Evolutionary conservation across 35 echinoderm and acorn worm species (phyloP), one percentile per base, ranked within the genome.

Genomic region (Holothuria glaberrima): DNA sequence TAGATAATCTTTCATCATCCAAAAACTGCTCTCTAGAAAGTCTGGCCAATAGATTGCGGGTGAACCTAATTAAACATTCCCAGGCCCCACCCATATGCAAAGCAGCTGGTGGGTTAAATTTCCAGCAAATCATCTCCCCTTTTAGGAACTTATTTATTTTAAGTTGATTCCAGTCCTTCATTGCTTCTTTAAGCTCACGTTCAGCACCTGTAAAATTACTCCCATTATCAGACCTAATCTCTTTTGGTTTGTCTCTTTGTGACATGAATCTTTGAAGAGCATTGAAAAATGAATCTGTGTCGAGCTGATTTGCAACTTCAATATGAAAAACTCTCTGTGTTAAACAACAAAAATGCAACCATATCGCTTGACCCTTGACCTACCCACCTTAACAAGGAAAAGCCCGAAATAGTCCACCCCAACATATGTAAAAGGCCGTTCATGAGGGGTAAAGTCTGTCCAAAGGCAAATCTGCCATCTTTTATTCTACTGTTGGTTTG

Each of bases 41-140:
- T n/a, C n/a, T n/a, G n/a, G n/a, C n/a, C n/a, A n/a, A n/a, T n/a
- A n/a, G n/a, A n/a, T n/a, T n/a, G n/a, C n/a, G n/a, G n/a, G n/a
- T n/a, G n/a, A n/a, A n/a, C n/a, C n/a, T n/a, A n/a, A n/a, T n/a
- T n/a, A n/a, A n/a, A n/a, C n/a, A n/a, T n/a, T n/a, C n/a, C n/a
- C n/a, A n/a, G n/a, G n/a, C n/a, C n/a, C n/a, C n/a, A n/a, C n/a
- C n/a, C n/a, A n/a, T n/a, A n/a, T n/a, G n/a, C n/a, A n/a, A n/a
- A n/a, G n/a, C n/a, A n/a, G n/a, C n/a, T n/a, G n/a, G n/a, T n/a
- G 61, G 61, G 17, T 65, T 65, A 65, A 65, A 65, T 65, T 65
- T 65, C 61, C 61, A 65, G 61, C 27, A 65, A 65, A 65, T 28
- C 61, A 65, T 65, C 27, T 65, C 61, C 61, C 61, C 61, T 17